Base-by-base conservation (phyloP, 2,888 invertebrate species). In the Sisyra nigra region DNA sequence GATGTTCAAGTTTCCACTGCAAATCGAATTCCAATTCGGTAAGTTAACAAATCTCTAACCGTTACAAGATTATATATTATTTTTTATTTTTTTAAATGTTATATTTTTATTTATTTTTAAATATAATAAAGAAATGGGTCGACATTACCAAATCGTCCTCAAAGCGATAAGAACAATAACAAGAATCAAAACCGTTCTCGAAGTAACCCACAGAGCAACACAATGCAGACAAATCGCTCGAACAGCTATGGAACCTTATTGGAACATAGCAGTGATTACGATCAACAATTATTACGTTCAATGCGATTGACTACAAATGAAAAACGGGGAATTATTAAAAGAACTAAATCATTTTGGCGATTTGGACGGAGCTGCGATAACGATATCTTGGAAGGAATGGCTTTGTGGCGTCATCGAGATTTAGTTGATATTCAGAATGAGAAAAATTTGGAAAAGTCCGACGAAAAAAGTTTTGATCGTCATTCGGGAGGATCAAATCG, bases 281-380 rank as follows among this genome's bases (percentile, higher is more conserved):
- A 71, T 51, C 69, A 71, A 51, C 68, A 71, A 52, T 62, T 68
- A 57, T 50, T 68, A 31, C 62, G 64, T 48, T 68, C 61, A 48
- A 56, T 41, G 45, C 57, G 48, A 55, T 72, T 63, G 61, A 55
- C 61, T n/a, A 67, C 66, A 42, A 64, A 69, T 57, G 73, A 74
- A 56, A 64, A 71, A 53, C 76, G 74, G 49, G 72, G 76, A 1
- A 72, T 78, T 45, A 75, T 87, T 0, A 87, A 87, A 55, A 66
- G 87, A 38, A 86, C 85, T 0, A 87, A 86, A 57, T 85, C 85
- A 0, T 82, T 87, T 56, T 87, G 87, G 87, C 78, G 80, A 54
- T 86, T 87, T 53, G 78, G 85, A 15, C 74, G 79, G 44, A 74
- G 74, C 2, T 71, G 72, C 13, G 75, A 78, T 44, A 74, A 73